phyloP scores from a whole-genome alignment of 2,113 vertebrate species.

The Myiagra hebetior region DNA sequence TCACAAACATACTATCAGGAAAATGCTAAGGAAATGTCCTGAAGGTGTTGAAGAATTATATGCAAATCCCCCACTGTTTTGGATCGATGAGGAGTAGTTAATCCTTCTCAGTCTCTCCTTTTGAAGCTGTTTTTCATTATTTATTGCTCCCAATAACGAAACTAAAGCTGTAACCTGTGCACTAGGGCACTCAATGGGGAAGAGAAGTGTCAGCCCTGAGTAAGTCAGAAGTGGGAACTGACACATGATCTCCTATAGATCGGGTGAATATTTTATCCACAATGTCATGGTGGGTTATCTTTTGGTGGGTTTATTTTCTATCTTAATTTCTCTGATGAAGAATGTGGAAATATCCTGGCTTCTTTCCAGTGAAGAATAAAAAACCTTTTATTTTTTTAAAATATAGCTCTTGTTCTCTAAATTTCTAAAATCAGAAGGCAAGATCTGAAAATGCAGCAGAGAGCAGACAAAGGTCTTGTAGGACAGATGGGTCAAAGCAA shows the following conservation, averaged over 20 bases:
- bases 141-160: slow-evolving; percentile 14
- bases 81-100: background rate
- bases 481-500: background rate
- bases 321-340: background rate
- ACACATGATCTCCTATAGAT: background rate
- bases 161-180: background rate
- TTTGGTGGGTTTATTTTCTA: background rate
- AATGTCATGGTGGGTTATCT: background rate
- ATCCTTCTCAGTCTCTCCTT: background rate
- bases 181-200: background rate
- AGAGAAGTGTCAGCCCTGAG: background rate
- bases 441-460: background rate
- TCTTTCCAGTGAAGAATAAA: background rate
- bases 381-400: background rate
- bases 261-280: background rate
- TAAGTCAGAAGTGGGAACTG: background rate
- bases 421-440: background rate
- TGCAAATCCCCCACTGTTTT: slow-evolving; percentile 1
- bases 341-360: background rate
- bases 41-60: background rate
- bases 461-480: background rate
- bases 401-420: background rate
- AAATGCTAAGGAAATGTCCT: background rate
- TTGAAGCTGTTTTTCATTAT: slow-evolving; percentile 37
- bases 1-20: background rate